Evolutionary conservation across 1,140 invertebrate genomes (phyloP).

Genomic region (Drosophila pandora): DNA sequence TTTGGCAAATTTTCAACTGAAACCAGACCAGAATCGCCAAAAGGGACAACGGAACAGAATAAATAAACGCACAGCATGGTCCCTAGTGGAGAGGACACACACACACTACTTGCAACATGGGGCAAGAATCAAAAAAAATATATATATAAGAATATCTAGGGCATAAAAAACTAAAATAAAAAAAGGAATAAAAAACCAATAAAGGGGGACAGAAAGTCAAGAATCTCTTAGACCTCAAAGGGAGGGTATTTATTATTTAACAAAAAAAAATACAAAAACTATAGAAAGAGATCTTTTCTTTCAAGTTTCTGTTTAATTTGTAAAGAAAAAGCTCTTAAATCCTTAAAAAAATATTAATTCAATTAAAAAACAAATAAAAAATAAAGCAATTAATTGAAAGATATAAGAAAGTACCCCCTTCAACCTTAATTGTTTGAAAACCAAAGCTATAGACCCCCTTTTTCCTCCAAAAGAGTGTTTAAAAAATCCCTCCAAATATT

Average conservation of each 20-base stretch:
- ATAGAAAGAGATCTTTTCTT: too few relatives aligned
- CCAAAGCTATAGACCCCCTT: too few relatives aligned
- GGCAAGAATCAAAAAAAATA: background rate
- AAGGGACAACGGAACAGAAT: conserved; percentile 47
- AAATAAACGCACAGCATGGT: conserved; percentile 56
- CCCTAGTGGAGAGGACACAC: background rate
- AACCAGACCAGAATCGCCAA: conserved; percentile 53
- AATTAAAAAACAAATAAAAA: background rate
- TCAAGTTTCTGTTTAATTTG: too few relatives aligned
- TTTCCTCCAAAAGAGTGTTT: background rate
- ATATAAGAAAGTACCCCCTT: too few relatives aligned
- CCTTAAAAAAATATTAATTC: background rate
- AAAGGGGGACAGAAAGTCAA: background rate
- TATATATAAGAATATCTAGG: background rate
- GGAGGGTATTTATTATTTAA: too few relatives aligned
- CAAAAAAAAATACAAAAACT: too few relatives aligned
- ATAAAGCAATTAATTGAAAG: background rate
- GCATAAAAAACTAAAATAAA: conserved; percentile 14
- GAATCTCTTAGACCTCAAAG: background rate
- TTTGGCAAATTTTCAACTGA: conserved; percentile 76
- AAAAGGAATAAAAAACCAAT: background rate
- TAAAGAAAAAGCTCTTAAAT: too few relatives aligned
- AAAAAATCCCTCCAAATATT: conserved; percentile 23
- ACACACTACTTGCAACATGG: background rate
- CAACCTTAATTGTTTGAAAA: background rate